Percentiles rank a stretch among this genome's conserved stretches.
These are phyloP conservation scores for Apotomis turbidana DNA, from an alignment of 2,888 invertebrate genomes.

Conservation along the genomic window DNA sequence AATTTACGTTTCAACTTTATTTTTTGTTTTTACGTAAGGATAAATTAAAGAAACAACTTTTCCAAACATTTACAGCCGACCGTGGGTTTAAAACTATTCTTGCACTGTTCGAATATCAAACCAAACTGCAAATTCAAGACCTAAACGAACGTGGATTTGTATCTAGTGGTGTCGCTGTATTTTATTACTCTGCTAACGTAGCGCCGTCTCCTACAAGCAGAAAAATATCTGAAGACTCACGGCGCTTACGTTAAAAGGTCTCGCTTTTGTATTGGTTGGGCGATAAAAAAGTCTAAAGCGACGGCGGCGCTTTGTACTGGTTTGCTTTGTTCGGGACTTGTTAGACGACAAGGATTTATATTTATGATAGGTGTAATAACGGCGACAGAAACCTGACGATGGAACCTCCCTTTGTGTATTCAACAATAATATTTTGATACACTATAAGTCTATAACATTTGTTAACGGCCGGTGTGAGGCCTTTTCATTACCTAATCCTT, in stretches of 20 bases:
- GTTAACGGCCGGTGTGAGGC: conserved; percentile 2
- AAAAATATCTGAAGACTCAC: neutral
- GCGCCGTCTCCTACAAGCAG: neutral
- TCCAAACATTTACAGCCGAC: too few species aligned
- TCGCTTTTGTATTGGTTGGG: neutral
- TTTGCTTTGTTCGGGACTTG: neutral
- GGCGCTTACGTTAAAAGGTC: neutral
- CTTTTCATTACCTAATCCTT: neutral
- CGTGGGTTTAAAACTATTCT: too few species aligned
- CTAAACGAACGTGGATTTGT: conserved; percentile 30
- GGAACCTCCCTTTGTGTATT: conserved; percentile 38
- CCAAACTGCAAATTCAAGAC: conserved; percentile 13
- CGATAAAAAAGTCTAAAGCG: conserved; percentile 3
- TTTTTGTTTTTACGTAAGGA: too few species aligned
- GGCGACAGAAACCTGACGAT: conserved; percentile 57
- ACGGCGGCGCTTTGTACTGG: neutral
- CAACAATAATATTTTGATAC: conserved; percentile 29
- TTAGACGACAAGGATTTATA: conserved; percentile 57
- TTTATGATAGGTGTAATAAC: conserved; percentile 64
- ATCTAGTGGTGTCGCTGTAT: conserved; percentile 26
- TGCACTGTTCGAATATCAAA: neutral
- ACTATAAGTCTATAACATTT: conserved; percentile 6
- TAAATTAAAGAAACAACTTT: too few species aligned
- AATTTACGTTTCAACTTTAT: too few species aligned
- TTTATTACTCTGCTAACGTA: conserved; percentile 23